Evolutionary conservation across 2,797 vertebrate species (phyloP), one percentile per base, ranked within the genome.

Genomic region (Emys orbicularis): DNA sequence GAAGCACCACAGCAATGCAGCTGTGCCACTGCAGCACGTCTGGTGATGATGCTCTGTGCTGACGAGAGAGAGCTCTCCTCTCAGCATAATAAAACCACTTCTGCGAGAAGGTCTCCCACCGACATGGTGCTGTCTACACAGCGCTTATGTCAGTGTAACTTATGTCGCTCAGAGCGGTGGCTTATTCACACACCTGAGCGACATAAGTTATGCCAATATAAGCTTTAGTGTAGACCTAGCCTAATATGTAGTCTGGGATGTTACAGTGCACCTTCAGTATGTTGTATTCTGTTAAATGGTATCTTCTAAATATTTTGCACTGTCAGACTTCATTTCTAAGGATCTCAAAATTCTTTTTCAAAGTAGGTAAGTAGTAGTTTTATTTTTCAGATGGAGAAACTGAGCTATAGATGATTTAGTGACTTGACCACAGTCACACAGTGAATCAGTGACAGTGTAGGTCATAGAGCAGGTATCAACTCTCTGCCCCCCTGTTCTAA

Each of bases 311-410:
- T 68, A 41, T 88, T 89, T 79, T 93, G 9, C 2, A 1, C 80
- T 91, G 92, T 95, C 11, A 10, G 87, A 0, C 47, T 83, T 11
- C 4, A 52, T 93, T 92, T 89, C 81, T 94, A 50, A 0, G 0
- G 83, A 44, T 5, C 76, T 6, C 11, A 68, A 74, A 92, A 65
- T 88, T 29, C n/a, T 68, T 87, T 53, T 95, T 31, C 74, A 77
- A 6, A 74, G 41, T 94, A 90, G 88, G 50, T 84, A 90, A 85
- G 61, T 54, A 9, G 6, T 84, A 65, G 27, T 57, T 85, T 94
- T 89, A 10, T 54, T 95, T 91, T 89, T 72, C 88, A 86, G 50
- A 53, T 96, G 44, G 9, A 53, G 88, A 90, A 93, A 72, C 53
- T 91, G 89, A 88, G 83, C 25, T 76, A 87, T 49, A 34, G 5